Base-by-base conservation (phyloP, 2,113 vertebrate genomes). In the Nerophis ophidion region DNA sequence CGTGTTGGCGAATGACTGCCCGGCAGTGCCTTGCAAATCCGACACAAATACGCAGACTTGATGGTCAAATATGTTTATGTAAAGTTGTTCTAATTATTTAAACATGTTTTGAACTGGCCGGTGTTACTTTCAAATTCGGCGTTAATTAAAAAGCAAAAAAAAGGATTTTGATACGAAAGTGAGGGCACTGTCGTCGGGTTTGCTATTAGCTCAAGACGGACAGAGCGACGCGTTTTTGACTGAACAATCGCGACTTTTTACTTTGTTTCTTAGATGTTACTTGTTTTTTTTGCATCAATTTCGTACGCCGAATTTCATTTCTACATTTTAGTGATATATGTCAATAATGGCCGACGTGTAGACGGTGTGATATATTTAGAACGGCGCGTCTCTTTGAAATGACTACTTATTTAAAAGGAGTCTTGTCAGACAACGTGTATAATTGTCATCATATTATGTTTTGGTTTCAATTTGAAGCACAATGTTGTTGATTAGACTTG, bases 31-130 rank as follows among this genome's bases (percentile, higher is more conserved):
- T 10, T 5, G 34, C 35, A 54, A 34, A n/a, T 36, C 9, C 5
- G 35, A 36, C 52, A 10, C 7, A 54, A 54, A 35, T 34, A 15
- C 9, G 10, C 64, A 45, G 11, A 72, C 54, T 5, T 11, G 33
- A 1, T 55, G 12, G 0, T 26, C 6, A 0, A 51, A 64, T 46
- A 1, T 0, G 0, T 12, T 0, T 9, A 26, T 70, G 49, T 26
- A 16, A 36, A 0, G 3, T 17, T 1, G 1, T 17, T 50, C 0
- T 0, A 0, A 3, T 8, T 26, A 0, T 17, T 2, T 34, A 14
- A 5, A 14, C 4, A 54, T 4, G 11, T 38, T 0, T 54, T 1
- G 7, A 2, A 54, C 10, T 2, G 3, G 5, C 4, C 6, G 36
- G n/a, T 54, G n/a, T 5, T 1, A 0, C 0, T 42, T 16, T 62